Base-by-base conservation (phyloP, 2,888 invertebrate species). In the Chrysomela aeneicollis region DNA sequence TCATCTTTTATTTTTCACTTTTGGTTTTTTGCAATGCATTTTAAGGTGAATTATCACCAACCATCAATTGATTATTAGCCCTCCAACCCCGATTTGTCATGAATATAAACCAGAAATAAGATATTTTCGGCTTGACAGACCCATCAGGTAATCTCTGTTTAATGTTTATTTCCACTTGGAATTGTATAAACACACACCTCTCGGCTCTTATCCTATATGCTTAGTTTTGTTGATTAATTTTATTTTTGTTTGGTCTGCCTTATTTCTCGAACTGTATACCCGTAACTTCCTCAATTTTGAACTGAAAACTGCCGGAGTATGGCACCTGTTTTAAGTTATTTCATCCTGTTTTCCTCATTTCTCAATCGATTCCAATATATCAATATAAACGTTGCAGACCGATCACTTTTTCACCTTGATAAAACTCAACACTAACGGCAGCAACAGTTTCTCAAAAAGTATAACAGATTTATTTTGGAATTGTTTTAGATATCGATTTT, bases 181-280 rank as follows among this genome's bases (percentile, higher is more conserved):
- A n/a, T 54, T 54, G 37, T 21, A 54, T 54, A 17, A 54, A 54
- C 54, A 53, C 18, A 26, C 9, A 53, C 8, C 3, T 26, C 26
- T 5, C 9, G 8, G 30, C 26, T 26, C 6, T 26, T 6, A 26
- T 26, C 26, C 6, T 26, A n/a, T n/a, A 6, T 5, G 26, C 4
- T 26, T 21, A 54, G 26, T 54, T 32, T 26, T 54, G 54, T 59
- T 59, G 18, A 10, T 32, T 26, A 2, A 9, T 10, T 59, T 59
- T 59, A 59, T 59, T 59, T 58, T 58, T 47, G 47, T 58, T 58
- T 8, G 22, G 46, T 58, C 47, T 46, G 21, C n/a, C 18, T 6
- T 17, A 32, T 35, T 12, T 35, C 35, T 12, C 10, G 9, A 2
- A 35, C 26, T 35, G 35, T 35, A 35, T 35, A 35, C 35, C 35